Evolutionary conservation across 2,113 vertebrate genomes (phyloP).

Genomic region (Tautogolabrus adspersus): DNA sequence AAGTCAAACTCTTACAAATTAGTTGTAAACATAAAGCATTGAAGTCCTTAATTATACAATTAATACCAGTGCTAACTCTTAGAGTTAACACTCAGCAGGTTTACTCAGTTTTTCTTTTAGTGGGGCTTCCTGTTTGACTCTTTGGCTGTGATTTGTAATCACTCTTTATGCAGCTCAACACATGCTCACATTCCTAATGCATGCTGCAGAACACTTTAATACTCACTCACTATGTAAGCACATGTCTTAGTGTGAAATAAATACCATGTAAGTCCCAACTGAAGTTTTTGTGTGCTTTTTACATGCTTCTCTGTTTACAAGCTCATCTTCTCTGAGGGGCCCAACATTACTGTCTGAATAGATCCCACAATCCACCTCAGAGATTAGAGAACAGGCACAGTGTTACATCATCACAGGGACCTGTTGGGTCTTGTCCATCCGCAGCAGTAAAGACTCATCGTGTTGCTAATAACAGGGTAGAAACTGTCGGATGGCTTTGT

Average conservation of each 20-base stretch:
- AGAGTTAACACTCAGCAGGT: neutral
- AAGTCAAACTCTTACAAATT: neutral
- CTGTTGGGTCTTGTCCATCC: slow-evolving; percentile 47
- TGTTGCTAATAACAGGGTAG: slow-evolving; percentile 51
- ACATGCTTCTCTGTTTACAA: neutral
- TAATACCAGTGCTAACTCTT: neutral
- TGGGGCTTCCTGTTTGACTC: slow-evolving; percentile 3
- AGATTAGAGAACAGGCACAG: slow-evolving; percentile 23
- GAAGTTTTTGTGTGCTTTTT: neutral
- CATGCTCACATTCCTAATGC: slow-evolving; percentile 1
- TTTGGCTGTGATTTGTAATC: slow-evolving; percentile 5
- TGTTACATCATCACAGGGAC: slow-evolving; percentile 15
- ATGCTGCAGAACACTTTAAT: neutral
- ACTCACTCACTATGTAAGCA: neutral
- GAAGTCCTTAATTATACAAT: neutral
- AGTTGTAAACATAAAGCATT: neutral
- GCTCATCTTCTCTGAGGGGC: neutral
- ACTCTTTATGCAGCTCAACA: slow-evolving; percentile 3
- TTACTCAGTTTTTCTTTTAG: neutral
- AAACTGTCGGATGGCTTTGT: slow-evolving; percentile 27
- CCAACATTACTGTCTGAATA: neutral
- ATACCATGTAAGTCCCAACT: neutral
- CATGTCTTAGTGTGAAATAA: neutral
- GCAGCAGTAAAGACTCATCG: slow-evolving; percentile 38
- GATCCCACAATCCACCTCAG: slow-evolving; percentile 4